A percentile compares a stretch with the other conserved stretches of the same genome.
These are phyloP conservation scores for Tragelaphus strepsiceros DNA, from an alignment of 2,113 vertebrate species.

Conservation along the genomic window DNA sequence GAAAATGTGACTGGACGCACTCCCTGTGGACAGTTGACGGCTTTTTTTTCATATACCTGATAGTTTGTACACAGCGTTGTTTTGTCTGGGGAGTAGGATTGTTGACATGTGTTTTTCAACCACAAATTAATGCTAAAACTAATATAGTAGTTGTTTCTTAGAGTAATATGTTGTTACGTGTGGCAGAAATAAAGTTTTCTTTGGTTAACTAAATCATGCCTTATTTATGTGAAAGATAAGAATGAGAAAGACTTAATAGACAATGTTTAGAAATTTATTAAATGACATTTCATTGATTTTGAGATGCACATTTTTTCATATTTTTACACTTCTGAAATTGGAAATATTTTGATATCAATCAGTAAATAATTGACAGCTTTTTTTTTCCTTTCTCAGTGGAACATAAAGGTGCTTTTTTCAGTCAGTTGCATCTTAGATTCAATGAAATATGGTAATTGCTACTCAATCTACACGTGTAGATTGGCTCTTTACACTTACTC, in stretches of 20 bases:
- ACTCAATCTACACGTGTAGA: neutral
- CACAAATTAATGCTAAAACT: constrained; percentile 61
- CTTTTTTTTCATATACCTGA: constrained; percentile 72
- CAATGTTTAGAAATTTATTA: constrained; percentile 56
- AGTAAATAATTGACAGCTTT: neutral
- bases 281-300: constrained; percentile 54
- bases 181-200: constrained; percentile 70
- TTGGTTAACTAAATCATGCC: constrained; percentile 69
- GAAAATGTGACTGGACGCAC: constrained; percentile 84
- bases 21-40: constrained; percentile 82
- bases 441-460: constrained; percentile 16
- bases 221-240: constrained; percentile 68
- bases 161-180: constrained; percentile 69
- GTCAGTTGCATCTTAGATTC: constrained; percentile 23
- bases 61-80: constrained; percentile 65
- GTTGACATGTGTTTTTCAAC: constrained; percentile 62
- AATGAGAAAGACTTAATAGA: constrained; percentile 58
- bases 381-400: neutral
- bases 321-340: neutral
- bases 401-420: neutral
- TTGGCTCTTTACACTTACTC: neutral
- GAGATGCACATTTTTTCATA: constrained; percentile 18
- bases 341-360: neutral
- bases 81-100: constrained; percentile 57
- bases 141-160: constrained; percentile 67